Evolutionary conservation across 2,888 invertebrate species (phyloP).

Genomic region (Stenchaetothrips biformis): DNA sequence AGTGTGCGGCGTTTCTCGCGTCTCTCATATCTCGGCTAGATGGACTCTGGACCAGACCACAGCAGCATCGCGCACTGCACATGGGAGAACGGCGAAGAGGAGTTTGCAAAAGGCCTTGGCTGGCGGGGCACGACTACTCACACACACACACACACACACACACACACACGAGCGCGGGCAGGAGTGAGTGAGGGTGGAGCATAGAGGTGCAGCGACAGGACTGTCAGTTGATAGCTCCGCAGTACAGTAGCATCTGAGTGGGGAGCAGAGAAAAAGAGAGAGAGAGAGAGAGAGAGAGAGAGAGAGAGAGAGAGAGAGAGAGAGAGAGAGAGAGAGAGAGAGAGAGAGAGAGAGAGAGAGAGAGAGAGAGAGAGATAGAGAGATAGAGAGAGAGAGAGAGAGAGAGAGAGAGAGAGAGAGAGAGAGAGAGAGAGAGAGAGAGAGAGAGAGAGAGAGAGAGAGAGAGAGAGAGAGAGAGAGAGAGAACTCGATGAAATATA

Average conservation of each 20-base stretch:
- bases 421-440: neutral
- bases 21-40: too few species aligned
- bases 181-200: neutral
- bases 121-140: neutral
- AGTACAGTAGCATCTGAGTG: neutral
- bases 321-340: too few species aligned
- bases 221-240: neutral
- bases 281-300: too few species aligned
- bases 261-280: too few species aligned
- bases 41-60: too few species aligned
- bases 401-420: too few species aligned
- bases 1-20: too few species aligned
- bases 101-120: too few species aligned
- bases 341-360: neutral
- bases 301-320: too few species aligned
- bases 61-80: too few species aligned
- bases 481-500: conserved; percentile 2
- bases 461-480: conserved; percentile 19
- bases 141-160: neutral
- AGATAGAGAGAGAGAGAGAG: neutral
- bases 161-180: neutral
- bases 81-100: too few species aligned
- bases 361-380: neutral
- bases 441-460: neutral
- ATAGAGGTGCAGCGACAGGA: neutral